phyloP scores from a whole-genome alignment of 2,797 vertebrate genomes.

The Toxotes lorentzi region DNA sequence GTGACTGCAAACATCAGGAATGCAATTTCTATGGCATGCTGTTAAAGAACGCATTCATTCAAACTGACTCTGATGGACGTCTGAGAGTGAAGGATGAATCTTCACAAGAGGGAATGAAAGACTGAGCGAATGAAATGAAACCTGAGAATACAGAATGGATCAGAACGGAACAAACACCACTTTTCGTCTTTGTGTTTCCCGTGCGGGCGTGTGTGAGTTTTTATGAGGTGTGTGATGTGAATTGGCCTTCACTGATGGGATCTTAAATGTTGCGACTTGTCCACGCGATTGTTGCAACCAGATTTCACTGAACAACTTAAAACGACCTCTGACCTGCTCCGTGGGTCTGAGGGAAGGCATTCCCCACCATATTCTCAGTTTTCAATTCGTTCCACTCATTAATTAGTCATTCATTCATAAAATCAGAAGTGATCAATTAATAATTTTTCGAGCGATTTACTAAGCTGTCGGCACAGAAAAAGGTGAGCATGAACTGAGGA shows the following conservation, averaged over 20 bases:
- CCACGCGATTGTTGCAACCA: not conserved
- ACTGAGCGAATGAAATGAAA: slow-evolving; percentile 20
- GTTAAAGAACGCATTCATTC: slow-evolving; percentile 40
- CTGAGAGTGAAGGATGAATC: not conserved
- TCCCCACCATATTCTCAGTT: slow-evolving; percentile 1
- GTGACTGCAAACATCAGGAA: slow-evolving; percentile 78
- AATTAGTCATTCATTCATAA: slow-evolving; percentile 6
- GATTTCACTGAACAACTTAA: not conserved
- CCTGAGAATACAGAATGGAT: slow-evolving; percentile 23
- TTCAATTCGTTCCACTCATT: not conserved
- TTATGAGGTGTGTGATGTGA: not conserved
- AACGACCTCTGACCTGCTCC: not conserved
- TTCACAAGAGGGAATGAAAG: not conserved
- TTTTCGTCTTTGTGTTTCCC: not conserved
- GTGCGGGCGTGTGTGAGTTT: not conserved
- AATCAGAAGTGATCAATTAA: not conserved
- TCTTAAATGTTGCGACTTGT: not conserved
- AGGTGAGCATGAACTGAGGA: not conserved
- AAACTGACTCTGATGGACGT: slow-evolving; percentile 6
- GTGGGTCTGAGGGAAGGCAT: not conserved
- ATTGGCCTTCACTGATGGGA: not conserved
- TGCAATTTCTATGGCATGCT: slow-evolving; percentile 60
- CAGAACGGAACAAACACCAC: not conserved
- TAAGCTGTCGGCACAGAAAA: not conserved
- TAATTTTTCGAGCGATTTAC: slow-evolving; percentile 15